Evolutionary conservation across 35 echinoderm and acorn worm species (phyloP).

Genomic region (Holothuria glaberrima): DNA sequence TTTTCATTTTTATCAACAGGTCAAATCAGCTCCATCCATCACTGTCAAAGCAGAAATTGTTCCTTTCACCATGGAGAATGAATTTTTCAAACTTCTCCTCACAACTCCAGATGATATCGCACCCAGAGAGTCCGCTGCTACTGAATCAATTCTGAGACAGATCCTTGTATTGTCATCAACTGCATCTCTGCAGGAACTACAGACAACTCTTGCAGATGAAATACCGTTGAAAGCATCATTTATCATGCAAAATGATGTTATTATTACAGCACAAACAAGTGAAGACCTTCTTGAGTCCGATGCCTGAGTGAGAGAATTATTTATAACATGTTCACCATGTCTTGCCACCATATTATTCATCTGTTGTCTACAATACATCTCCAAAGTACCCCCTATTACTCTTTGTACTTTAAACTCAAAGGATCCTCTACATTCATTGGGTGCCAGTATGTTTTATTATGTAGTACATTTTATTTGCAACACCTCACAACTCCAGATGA

Average conservation of each 20-base stretch:
- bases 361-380: background rate
- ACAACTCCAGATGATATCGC: background rate
- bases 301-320: background rate
- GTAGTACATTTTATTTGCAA: too few relatives aligned
- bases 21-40: too few relatives aligned
- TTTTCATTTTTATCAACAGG: too few relatives aligned
- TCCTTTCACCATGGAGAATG: too few relatives aligned
- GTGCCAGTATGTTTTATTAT: background rate
- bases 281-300: background rate
- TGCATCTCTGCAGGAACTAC: background rate
- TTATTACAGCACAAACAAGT: constrained; percentile 8
- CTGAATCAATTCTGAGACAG: background rate
- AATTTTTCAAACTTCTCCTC: too few relatives aligned
- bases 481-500: background rate
- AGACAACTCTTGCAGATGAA: background rate
- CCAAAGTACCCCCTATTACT: background rate
- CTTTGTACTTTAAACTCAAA: background rate
- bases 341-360: background rate
- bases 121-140: background rate
- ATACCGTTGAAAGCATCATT: background rate
- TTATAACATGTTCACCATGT: background rate
- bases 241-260: constrained; percentile 13
- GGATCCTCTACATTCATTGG: background rate
- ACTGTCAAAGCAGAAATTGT: too few relatives aligned
- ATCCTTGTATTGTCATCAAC: background rate